Evolutionary conservation across 23 tunicate species (phyloP).

Genomic region (Pegea sp.): DNA sequence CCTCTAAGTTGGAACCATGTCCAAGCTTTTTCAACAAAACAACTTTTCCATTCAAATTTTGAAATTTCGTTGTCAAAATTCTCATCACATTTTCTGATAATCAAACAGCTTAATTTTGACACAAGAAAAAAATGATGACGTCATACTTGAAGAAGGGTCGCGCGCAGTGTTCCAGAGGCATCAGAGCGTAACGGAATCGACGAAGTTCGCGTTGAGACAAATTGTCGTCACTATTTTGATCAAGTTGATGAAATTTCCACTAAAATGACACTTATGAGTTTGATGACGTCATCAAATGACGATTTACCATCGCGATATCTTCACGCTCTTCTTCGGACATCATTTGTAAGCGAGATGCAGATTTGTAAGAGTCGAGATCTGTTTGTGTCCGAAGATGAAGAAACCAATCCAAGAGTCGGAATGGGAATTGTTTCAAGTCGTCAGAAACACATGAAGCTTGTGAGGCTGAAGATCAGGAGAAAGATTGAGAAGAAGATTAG

Average conservation of each 20-base stretch:
- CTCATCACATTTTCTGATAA: slow-evolving; percentile 22
- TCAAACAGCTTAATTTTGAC: not conserved
- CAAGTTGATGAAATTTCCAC: slow-evolving; percentile 37
- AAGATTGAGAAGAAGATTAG: too few species aligned
- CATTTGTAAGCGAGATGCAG: slow-evolving; percentile 1
- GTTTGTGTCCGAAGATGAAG: slow-evolving; percentile 21
- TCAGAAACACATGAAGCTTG: slow-evolving; percentile 16
- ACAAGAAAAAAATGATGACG: too few species aligned
- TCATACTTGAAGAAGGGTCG: slow-evolving; percentile 46
- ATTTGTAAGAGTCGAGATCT: slow-evolving; percentile 20
- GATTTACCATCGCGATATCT: slow-evolving; percentile 1
- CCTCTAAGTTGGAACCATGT: too few species aligned
- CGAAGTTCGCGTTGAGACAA: slow-evolving; percentile 17
- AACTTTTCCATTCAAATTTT: slow-evolving; percentile 13
- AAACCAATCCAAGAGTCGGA: slow-evolving; percentile 46
- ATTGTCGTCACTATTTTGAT: slow-evolving; percentile 17
- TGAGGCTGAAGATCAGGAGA: slow-evolving; percentile 16
- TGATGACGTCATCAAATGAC: too few species aligned
- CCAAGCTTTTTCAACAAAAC: slow-evolving; percentile 21
- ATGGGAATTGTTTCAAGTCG: slow-evolving; percentile 30
- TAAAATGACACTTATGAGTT: slow-evolving; percentile 3
- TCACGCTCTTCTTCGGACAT: slow-evolving; percentile 1
- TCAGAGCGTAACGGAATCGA: slow-evolving; percentile 29
- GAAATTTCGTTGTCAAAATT: slow-evolving; percentile 13
- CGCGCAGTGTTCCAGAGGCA: slow-evolving; percentile 56